Conservation (phyloP, 2,113 vertebrate species). For the Aleadryas rufinucha region DNA sequence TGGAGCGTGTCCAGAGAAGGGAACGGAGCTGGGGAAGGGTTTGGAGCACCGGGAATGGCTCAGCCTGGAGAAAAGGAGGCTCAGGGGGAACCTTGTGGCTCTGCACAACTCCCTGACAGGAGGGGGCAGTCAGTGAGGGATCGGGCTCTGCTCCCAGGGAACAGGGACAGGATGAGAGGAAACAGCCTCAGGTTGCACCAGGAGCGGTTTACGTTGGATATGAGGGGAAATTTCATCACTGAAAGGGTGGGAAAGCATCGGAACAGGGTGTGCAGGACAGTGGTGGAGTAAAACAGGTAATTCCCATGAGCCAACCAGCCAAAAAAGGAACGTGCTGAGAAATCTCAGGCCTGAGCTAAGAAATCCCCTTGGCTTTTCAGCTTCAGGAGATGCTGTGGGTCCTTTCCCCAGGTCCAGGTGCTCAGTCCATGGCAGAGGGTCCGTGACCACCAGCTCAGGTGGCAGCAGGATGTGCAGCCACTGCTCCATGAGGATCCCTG, state of each 20-base stretch:
- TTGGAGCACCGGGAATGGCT: background rate
- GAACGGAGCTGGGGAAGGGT: accelerated
- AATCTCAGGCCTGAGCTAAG: background rate
- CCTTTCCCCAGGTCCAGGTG: accelerated
- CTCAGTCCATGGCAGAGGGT: background rate
- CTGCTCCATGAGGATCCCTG: accelerated
- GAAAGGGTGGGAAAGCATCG: background rate
- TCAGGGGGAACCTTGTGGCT: background rate
- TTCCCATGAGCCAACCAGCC: background rate
- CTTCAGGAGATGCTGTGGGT: background rate
- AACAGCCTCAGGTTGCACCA: accelerated
- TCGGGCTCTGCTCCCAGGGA: background rate
- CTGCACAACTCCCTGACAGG: background rate
- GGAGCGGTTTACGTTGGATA: background rate
- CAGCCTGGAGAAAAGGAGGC: background rate
- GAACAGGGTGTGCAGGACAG: background rate
- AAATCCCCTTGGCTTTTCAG: accelerated
- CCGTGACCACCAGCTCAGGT: accelerated
- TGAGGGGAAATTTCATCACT: background rate
- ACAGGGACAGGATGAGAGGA: accelerated
- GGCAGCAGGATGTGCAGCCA: background rate
- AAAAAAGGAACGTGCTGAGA: accelerated
- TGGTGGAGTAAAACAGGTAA: accelerated
- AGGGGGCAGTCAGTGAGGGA: accelerated
- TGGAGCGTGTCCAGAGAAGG: accelerated